Conservation (phyloP, 2,797 vertebrate genomes). For the Nyctibius grandis region DNA sequence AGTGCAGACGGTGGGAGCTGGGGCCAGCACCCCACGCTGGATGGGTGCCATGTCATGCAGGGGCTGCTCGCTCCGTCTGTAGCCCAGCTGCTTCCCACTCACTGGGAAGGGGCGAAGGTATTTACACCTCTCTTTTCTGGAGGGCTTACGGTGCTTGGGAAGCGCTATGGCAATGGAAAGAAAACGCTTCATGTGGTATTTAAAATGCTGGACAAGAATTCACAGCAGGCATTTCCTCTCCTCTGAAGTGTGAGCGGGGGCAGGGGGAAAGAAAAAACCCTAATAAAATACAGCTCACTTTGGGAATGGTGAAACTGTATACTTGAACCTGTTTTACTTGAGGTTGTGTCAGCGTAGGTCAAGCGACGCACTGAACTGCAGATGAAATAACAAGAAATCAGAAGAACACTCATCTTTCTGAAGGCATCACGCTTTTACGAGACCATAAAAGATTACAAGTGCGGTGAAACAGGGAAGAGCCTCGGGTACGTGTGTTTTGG, state of each 20-base stretch:
- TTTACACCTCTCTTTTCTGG: neutral
- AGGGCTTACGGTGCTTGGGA: neutral
- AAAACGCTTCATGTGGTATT: neutral
- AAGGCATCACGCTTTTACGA: neutral
- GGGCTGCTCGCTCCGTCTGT: neutral
- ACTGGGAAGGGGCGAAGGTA: neutral
- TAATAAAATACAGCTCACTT: neutral
- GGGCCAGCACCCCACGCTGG: neutral
- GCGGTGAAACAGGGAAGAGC: neutral
- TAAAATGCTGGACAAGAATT: conserved; percentile 23
- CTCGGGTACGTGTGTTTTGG: neutral
- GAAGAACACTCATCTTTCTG: neutral
- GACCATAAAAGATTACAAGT: neutral
- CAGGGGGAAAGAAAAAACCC: neutral
- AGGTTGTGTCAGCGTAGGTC: neutral
- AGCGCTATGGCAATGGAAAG: neutral
- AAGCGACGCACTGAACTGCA: neutral
- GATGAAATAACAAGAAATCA: neutral
- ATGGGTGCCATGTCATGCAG: neutral
- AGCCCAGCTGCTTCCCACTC: neutral
- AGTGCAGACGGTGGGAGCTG: no score
- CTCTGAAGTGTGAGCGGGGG: neutral
- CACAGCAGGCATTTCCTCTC: conserved; percentile 3
- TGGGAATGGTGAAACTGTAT: neutral
- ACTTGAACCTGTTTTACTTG: neutral